Conservation (phyloP, 2,888 invertebrate genomes). For the Elegia similella region DNA sequence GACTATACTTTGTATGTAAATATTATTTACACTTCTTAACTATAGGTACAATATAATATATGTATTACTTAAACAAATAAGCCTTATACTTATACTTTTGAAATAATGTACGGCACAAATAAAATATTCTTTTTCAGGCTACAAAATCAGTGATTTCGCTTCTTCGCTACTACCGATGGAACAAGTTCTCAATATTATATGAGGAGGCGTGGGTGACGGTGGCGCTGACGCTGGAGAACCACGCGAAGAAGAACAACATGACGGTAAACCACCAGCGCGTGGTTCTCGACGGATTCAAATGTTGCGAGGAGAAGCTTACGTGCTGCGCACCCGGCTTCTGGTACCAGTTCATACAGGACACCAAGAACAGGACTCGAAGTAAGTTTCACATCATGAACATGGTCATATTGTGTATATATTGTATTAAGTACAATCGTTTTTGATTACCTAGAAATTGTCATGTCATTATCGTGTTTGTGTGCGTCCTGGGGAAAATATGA, state of each 20-base stretch:
- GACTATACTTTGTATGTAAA: too few relatives aligned
- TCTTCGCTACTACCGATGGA: constrained; percentile 95
- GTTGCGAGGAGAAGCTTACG: constrained; percentile 87
- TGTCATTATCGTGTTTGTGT: too few relatives aligned
- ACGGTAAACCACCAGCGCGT: constrained; percentile 90
- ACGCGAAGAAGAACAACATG: constrained; percentile 89
- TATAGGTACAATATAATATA: too few relatives aligned
- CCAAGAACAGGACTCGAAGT: constrained; percentile 93
- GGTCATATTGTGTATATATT: too few relatives aligned
- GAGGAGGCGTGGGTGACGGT: constrained; percentile 92
- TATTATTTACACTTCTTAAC: too few relatives aligned
- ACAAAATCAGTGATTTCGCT: constrained; percentile 97
- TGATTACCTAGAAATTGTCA: too few relatives aligned
- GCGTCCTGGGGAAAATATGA: too few relatives aligned
- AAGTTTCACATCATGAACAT: constrained; percentile 47
- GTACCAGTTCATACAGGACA: constrained; percentile 92
- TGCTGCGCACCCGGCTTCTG: constrained; percentile 91
- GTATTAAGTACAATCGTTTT: too few relatives aligned
- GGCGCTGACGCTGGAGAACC: constrained; percentile 88
- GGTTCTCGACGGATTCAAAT: constrained; percentile 87
- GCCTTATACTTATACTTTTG: too few relatives aligned
- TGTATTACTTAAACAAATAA: too few relatives aligned
- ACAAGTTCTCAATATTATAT: constrained; percentile 94
- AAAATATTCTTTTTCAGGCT: constrained; percentile 81
- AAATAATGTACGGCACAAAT: too few relatives aligned